Conservation (phyloP, 2,797 vertebrate genomes). For the Aselliscus stoliczkanus region DNA sequence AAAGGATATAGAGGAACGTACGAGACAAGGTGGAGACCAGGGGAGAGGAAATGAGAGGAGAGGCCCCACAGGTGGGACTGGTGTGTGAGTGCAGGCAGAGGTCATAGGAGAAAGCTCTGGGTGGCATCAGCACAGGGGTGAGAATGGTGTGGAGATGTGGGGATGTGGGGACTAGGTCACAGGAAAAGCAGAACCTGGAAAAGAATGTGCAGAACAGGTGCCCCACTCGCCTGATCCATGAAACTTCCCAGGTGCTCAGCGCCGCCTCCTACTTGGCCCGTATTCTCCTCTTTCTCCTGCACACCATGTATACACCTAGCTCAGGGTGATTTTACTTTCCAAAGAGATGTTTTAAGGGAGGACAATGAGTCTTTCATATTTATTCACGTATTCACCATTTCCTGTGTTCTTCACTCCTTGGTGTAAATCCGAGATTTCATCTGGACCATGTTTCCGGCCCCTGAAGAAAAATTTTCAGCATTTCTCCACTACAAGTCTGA, state of each 20-base stretch:
- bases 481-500: neutral
- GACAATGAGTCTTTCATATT: neutral
- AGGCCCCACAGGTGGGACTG: too few species aligned
- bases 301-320: neutral
- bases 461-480: neutral
- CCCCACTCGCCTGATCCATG: rapidly evolving
- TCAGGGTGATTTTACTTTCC: too few species aligned
- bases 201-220: neutral
- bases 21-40: neutral
- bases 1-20: neutral
- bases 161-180: neutral
- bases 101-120: neutral
- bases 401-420: neutral
- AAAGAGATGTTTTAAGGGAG: neutral
- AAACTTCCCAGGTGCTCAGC: neutral
- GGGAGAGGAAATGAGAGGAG: neutral
- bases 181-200: neutral
- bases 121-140: neutral
- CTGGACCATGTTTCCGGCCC: neutral
- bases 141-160: neutral
- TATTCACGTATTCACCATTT: neutral
- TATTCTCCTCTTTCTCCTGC: neutral
- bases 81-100: neutral
- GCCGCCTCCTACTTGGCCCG: rapidly evolving
- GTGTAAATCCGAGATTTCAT: neutral